Conservation (phyloP, 1,140 invertebrate genomes). For the Panagrolaimus sp. region DNA sequence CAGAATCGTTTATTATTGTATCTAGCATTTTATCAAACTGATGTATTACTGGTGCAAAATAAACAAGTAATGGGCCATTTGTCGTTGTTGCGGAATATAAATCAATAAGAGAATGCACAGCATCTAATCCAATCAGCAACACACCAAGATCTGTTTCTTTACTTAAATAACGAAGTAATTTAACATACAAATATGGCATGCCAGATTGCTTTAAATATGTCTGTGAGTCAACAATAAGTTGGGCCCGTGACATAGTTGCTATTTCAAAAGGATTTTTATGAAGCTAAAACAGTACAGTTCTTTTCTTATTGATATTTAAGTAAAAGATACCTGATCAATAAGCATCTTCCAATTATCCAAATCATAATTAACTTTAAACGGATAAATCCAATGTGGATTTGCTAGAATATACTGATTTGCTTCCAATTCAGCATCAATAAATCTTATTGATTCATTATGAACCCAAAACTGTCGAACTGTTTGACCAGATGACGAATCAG, state of each 20-base stretch:
- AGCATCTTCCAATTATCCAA: constrained; percentile 51
- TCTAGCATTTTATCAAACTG: constrained; percentile 46
- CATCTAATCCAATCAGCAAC: constrained; percentile 49
- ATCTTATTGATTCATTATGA: constrained; percentile 49
- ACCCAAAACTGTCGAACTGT: constrained; percentile 57
- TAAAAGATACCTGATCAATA: constrained; percentile 50
- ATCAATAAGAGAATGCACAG: constrained; percentile 49
- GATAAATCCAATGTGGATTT: constrained; percentile 55
- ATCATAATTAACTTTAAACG: constrained; percentile 55
- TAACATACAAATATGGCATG: constrained; percentile 51
- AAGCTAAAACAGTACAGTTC: constrained; percentile 21
- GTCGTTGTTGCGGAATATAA: constrained; percentile 43
- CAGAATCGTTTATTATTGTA: constrained; percentile 33
- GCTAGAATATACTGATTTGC: constrained; percentile 46
- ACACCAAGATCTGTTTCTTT: constrained; percentile 51
- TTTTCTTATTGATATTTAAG: not conserved
- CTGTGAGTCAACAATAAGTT: constrained; percentile 52
- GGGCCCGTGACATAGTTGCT: constrained; percentile 52
- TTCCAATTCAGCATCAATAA: constrained; percentile 50
- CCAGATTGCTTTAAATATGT: constrained; percentile 50
- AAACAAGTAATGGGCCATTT: constrained; percentile 40
- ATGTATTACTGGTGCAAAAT: constrained; percentile 51
- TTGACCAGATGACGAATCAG: constrained; percentile 38
- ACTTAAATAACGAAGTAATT: constrained; percentile 41
- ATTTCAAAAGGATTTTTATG: constrained; percentile 50